phyloP scores from a whole-genome alignment of 2,888 invertebrate genomes.

The Parapristionchus giblindavisi region DNA sequence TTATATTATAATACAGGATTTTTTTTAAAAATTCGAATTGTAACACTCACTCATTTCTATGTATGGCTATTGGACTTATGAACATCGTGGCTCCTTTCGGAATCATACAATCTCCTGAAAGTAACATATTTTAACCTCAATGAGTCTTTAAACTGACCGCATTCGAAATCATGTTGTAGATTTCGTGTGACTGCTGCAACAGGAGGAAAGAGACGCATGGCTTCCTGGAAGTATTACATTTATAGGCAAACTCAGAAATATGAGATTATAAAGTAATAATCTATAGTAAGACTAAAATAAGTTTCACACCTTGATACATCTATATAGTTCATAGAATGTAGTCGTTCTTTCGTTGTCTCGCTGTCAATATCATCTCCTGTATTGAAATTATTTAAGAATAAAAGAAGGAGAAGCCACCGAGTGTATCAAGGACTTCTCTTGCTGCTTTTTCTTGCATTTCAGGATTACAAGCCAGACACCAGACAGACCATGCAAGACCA shows the following conservation, averaged over 20 bases:
- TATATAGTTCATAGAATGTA: neutral
- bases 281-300: too few species aligned
- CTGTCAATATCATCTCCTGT: neutral
- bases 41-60: constrained; percentile 25
- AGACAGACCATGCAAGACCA: constrained; percentile 27
- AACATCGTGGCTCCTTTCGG: constrained; percentile 4
- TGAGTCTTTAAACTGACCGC: neutral
- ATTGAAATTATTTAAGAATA: neutral
- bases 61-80: constrained; percentile 22
- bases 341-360: neutral
- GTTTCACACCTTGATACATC: constrained; percentile 36
- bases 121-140: neutral
- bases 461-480: constrained; percentile 29
- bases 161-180: constrained; percentile 28
- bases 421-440: neutral
- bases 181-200: constrained; percentile 12
- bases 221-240: too few species aligned
- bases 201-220: constrained; percentile 30
- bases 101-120: neutral
- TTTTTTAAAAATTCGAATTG: neutral
- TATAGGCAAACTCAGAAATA: too few species aligned
- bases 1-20: neutral
- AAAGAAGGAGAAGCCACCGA: neutral
- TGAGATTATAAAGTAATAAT: too few species aligned
- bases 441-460: constrained; percentile 1